phyloP scores from a whole-genome alignment of 1,140 invertebrate species.

The Formica selysi region DNA sequence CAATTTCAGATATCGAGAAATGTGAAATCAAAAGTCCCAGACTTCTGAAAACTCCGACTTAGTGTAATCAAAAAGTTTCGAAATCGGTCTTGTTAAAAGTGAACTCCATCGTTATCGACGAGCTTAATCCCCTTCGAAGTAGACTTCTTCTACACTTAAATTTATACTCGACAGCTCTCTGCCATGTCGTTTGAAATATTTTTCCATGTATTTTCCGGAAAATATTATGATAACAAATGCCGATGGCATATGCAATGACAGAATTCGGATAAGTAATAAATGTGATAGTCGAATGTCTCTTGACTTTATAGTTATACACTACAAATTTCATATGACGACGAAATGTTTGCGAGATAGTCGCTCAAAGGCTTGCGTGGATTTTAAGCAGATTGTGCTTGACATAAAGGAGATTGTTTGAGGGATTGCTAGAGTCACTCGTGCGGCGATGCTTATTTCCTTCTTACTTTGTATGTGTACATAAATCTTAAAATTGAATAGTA shows the following conservation, averaged over 20 bases:
- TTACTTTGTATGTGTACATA: background rate
- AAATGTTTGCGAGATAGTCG: conserved; percentile 27
- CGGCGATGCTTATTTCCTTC: conserved; percentile 29
- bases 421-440: conserved; percentile 23
- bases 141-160: background rate
- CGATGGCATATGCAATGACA: background rate
- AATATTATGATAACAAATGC: background rate
- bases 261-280: background rate
- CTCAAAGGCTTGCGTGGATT: conserved; percentile 30
- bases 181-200: background rate
- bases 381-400: conserved; percentile 48
- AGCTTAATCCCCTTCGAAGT: background rate
- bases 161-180: background rate
- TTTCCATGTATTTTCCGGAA: background rate
- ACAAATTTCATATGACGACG: background rate
- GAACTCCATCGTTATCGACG: conserved; percentile 35
- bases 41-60: conserved; percentile 12
- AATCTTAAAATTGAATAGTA: background rate
- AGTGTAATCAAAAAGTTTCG: conserved; percentile 26
- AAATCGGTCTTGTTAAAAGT: conserved; percentile 20
- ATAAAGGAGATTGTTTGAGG: conserved; percentile 31
- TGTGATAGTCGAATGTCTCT: background rate
- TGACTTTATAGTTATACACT: background rate
- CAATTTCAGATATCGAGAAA: conserved; percentile 25
- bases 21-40: background rate